phyloP scores from a whole-genome alignment of 2,797 vertebrate species.

The Cirrhinus mrigala region DNA sequence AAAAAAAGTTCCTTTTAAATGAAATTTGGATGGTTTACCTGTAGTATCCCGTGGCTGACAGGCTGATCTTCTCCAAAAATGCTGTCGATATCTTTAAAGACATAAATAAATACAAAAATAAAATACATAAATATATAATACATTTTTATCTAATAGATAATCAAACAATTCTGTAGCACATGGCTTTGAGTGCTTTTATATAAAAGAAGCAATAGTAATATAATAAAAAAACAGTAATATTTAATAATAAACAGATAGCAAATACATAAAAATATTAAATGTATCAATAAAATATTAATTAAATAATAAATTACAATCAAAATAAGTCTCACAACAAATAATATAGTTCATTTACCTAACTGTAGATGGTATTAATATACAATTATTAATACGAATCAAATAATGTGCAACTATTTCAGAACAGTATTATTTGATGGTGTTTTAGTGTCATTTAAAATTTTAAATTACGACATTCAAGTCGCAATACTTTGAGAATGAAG shows the following conservation, averaged over 20 bases:
- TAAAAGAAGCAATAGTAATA: neutral
- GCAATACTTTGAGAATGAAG: too few species aligned
- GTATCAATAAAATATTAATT: neutral
- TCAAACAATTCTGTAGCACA: too few species aligned
- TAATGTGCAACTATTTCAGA: neutral
- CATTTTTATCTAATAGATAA: neutral
- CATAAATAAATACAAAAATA: neutral
- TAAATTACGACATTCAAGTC: too few species aligned
- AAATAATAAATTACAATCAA: neutral
- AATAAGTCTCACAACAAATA: neutral
- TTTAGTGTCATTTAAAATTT: too few species aligned
- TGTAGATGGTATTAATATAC: neutral
- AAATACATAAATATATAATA: neutral
- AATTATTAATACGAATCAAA: neutral
- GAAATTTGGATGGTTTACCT: slow-evolving; percentile 62
- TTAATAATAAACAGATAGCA: neutral
- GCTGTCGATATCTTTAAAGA: slow-evolving; percentile 77
- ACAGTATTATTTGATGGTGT: neutral
- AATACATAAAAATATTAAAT: neutral
- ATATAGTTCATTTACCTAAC: neutral
- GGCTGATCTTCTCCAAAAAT: slow-evolving; percentile 84
- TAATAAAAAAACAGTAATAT: neutral
- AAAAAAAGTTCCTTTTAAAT: neutral
- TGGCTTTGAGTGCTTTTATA: neutral
- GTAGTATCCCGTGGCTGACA: slow-evolving; percentile 89